A percentile compares a stretch with the other conserved stretches of the same genome.
Conservation (phyloP, 2,113 vertebrate genomes). For the Planiliza haematocheilus region DNA sequence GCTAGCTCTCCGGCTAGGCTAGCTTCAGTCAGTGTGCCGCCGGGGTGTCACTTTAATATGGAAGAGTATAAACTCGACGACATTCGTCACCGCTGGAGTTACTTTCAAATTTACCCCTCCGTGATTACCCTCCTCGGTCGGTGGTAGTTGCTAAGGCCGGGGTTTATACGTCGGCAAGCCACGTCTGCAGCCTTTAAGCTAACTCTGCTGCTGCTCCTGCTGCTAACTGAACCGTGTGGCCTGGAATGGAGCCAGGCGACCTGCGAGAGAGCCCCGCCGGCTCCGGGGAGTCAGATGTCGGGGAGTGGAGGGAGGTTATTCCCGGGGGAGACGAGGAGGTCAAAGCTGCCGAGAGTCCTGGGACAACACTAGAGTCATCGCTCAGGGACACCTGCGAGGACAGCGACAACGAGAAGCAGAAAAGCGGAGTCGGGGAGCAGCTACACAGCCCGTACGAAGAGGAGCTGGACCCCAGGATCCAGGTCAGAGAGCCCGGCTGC, state of each 20-base stretch:
- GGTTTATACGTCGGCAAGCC: background rate
- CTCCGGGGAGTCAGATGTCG: slow-evolving; percentile 79
- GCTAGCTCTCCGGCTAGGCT: slow-evolving; percentile 42
- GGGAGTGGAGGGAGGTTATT: slow-evolving; percentile 80
- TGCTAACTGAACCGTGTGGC: slow-evolving; percentile 4
- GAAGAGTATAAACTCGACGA: slow-evolving; percentile 4
- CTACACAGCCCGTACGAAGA: slow-evolving; percentile 79
- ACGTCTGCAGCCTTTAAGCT: background rate
- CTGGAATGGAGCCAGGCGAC: slow-evolving; percentile 78
- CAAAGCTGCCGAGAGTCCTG: slow-evolving; percentile 52
- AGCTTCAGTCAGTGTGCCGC: background rate
- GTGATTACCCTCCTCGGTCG: background rate
- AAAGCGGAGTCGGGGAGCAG: slow-evolving; percentile 53
- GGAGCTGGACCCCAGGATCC: slow-evolving; percentile 85
- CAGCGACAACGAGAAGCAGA: slow-evolving; percentile 30
- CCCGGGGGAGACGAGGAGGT: slow-evolving; percentile 68
- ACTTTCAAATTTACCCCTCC: background rate
- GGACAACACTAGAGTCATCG: slow-evolving; percentile 12
- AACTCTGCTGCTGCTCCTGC: slow-evolving; percentile 31
- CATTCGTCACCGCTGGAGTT: background rate
- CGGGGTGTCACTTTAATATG: slow-evolving; percentile 37
- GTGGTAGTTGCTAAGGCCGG: background rate
- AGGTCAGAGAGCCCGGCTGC: slow-evolving; percentile 66
- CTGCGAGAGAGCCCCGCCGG: slow-evolving; percentile 83
- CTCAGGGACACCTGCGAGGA: slow-evolving; percentile 58